Conservation (phyloP, 2,113 vertebrate genomes). For the Larimichthys polyactis region DNA sequence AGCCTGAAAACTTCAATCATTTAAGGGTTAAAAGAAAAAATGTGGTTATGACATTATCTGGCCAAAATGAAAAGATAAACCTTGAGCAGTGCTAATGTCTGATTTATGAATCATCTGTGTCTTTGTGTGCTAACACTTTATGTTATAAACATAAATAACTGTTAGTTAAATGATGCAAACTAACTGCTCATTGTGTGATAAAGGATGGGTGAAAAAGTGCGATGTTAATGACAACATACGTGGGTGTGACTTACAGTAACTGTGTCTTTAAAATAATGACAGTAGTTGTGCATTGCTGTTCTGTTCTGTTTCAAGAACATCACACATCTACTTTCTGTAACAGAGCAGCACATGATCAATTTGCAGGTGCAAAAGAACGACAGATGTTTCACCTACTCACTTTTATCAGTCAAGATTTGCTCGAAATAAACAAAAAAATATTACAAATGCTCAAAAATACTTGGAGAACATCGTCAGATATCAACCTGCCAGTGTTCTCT, state of each 20-base stretch:
- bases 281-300: conserved; percentile 12
- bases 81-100: conserved; percentile 2
- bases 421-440: conserved; percentile 59
- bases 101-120: conserved; percentile 25
- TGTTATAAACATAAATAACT: not conserved
- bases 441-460: conserved; percentile 54
- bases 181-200: conserved; percentile 22
- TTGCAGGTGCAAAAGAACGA: conserved; percentile 68
- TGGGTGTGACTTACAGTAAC: conserved; percentile 5
- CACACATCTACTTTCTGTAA: conserved; percentile 41
- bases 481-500: conserved; percentile 37
- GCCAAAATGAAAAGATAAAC: not conserved
- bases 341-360: conserved; percentile 60
- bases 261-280: conserved; percentile 44
- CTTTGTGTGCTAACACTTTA: not conserved
- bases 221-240: conserved; percentile 36
- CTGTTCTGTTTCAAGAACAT: conserved; percentile 44
- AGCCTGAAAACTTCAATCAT: not conserved
- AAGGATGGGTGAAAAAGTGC: conserved; percentile 23
- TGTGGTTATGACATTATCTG: not conserved
- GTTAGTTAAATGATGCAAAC: conserved; percentile 14
- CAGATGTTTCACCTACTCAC: conserved; percentile 68
- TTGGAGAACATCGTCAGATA: conserved; percentile 35
- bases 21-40: not conserved
- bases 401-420: conserved; percentile 52